Percentiles rank a stretch among this genome's conserved stretches.
phyloP scores from a whole-genome alignment of 30 jellyfish, hydroid and myxozoan species.

The Aurelia coerulea region DNA sequence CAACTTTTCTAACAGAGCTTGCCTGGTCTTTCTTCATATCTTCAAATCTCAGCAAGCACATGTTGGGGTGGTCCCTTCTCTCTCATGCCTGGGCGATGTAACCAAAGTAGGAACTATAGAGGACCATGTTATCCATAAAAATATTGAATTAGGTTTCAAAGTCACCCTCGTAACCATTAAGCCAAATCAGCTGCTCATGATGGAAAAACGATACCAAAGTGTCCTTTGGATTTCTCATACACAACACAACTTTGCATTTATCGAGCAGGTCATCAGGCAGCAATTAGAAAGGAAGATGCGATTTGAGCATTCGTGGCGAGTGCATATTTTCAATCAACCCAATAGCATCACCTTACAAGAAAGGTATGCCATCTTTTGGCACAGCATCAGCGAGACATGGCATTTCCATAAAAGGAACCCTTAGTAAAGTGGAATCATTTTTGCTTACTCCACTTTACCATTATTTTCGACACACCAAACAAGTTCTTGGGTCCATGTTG shows the following conservation, averaged over 20 bases:
- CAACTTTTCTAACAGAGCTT: slow-evolving; percentile 18
- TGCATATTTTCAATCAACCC: slow-evolving; percentile 6
- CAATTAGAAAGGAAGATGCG: slow-evolving; percentile 48
- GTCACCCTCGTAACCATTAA: slow-evolving; percentile 15
- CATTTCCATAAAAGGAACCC: slow-evolving; percentile 13
- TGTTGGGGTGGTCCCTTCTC: slow-evolving; percentile 40
- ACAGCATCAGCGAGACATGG: neutral
- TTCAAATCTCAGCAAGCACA: slow-evolving; percentile 21
- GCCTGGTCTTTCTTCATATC: slow-evolving; percentile 39
- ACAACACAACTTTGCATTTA: slow-evolving; percentile 41
- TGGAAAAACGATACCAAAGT: slow-evolving; percentile 45
- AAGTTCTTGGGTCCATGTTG: slow-evolving; percentile 55
- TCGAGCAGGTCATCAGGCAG: slow-evolving; percentile 50
- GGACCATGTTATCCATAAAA: slow-evolving; percentile 15
- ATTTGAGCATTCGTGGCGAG: slow-evolving; percentile 40
- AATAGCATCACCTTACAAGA: neutral
- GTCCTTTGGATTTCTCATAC: slow-evolving; percentile 56
- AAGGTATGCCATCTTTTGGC: neutral
- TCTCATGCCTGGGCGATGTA: slow-evolving; percentile 35
- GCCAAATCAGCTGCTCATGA: slow-evolving; percentile 17
- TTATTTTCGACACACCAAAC: slow-evolving; percentile 21
- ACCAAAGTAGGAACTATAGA: slow-evolving; percentile 28
- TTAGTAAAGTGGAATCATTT: neutral
- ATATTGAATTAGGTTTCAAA: slow-evolving; percentile 15
- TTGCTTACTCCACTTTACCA: neutral